phyloP scores from a whole-genome alignment of 2,113 vertebrate genomes.

The Narcine bancroftii region DNA sequence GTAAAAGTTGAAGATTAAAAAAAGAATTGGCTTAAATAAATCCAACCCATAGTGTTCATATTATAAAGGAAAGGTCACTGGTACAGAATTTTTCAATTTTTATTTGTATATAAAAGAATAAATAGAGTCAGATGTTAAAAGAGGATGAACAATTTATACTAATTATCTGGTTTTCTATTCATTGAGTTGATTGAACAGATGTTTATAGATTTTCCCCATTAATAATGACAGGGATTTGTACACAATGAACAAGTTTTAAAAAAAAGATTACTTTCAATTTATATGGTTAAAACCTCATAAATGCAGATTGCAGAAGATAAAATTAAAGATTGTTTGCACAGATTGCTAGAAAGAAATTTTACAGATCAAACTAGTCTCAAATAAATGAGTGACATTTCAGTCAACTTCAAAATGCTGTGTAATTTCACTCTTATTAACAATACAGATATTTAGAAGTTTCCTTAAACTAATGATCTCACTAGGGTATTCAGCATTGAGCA shows the following conservation, averaged over 20 bases:
- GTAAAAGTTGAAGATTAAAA: neutral
- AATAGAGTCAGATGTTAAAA: neutral
- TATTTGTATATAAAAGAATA: neutral
- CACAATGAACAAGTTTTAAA: neutral
- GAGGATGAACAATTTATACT: neutral
- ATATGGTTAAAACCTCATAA: neutral
- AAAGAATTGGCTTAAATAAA: neutral
- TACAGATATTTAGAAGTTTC: neutral
- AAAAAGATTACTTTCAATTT: neutral
- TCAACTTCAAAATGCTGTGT: neutral
- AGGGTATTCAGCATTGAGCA: neutral
- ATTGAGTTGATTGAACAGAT: neutral
- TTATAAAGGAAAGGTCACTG: neutral
- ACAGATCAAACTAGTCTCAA: neutral
- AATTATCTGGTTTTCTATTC: neutral
- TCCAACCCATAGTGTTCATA: neutral
- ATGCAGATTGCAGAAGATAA: neutral
- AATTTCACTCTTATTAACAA: neutral
- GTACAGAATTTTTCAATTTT: neutral
- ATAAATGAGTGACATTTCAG: neutral
- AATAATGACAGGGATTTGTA: neutral
- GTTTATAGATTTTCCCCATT: neutral
- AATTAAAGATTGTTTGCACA: neutral
- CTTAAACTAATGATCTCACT: neutral
- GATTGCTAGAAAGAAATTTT: neutral